A percentile compares a stretch with the other conserved stretches of the same genome.
These are phyloP conservation scores for Emmelina monodactyla DNA, from an alignment of 2,888 invertebrate genomes.

Conservation along the genomic window DNA sequence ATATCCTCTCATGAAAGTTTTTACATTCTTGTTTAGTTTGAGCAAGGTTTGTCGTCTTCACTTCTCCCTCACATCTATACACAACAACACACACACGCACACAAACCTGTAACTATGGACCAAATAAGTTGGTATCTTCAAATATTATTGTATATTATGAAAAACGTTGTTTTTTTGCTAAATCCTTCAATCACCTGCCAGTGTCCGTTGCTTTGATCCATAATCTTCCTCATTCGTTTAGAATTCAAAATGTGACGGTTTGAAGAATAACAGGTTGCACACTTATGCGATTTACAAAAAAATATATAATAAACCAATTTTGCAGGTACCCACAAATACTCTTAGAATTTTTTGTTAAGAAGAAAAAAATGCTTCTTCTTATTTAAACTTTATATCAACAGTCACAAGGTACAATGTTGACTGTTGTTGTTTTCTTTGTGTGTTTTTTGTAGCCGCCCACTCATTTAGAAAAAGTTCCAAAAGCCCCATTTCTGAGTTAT, in stretches of 20 bases:
- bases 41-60: no score
- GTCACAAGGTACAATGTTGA: no score
- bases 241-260: no score
- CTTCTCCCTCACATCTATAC: no score
- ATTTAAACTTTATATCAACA: no score
- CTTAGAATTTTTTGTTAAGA: not conserved
- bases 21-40: no score
- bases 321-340: constrained; percentile 1
- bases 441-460: no score
- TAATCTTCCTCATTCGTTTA: not conserved
- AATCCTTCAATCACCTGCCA: not conserved
- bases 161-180: not conserved
- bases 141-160: not conserved
- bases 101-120: no score
- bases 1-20: no score
- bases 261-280: not conserved
- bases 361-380: no score
- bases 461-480: not conserved
- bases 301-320: not conserved
- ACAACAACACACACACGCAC: no score
- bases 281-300: not conserved
- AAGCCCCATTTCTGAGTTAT: not conserved
- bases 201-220: not conserved
- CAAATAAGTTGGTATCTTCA: not conserved
- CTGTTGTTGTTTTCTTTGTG: no score